Conservation (phyloP, 2,797 vertebrate genomes). For the Telmatherina bonti region DNA sequence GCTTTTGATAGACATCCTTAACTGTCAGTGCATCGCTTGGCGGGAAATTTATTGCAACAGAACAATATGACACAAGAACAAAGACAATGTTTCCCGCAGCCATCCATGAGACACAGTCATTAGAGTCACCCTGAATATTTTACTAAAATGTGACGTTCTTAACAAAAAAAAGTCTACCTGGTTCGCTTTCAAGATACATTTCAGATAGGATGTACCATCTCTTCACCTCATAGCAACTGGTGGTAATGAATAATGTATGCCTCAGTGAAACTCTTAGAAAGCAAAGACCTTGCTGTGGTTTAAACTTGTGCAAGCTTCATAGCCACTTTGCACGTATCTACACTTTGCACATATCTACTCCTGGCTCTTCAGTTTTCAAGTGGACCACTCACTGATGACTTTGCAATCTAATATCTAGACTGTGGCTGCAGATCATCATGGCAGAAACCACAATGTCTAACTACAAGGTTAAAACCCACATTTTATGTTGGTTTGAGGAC, state of each 20-base stretch:
- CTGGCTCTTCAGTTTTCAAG: slow-evolving; percentile 13
- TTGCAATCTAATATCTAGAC: background rate
- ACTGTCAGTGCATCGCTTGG: slow-evolving; percentile 14
- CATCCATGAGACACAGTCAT: background rate
- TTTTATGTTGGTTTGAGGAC: slow-evolving; percentile 12
- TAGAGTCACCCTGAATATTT: background rate
- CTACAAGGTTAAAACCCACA: slow-evolving; percentile 1
- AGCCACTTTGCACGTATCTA: slow-evolving; percentile 10
- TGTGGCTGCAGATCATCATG: background rate
- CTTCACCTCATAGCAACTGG: no score
- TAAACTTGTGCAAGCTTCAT: background rate
- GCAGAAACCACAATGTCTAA: background rate
- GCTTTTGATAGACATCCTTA: slow-evolving; percentile 39
- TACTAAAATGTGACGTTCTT: slow-evolving; percentile 16
- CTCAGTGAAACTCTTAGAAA: slow-evolving; percentile 1
- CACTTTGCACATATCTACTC: slow-evolving; percentile 1
- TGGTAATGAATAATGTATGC: no score
- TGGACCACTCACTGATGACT: background rate
- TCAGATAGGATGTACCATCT: background rate
- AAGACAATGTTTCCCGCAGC: slow-evolving; percentile 12
- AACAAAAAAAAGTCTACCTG: slow-evolving; percentile 6
- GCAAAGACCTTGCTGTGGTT: background rate
- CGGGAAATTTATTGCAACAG: slow-evolving; percentile 31
- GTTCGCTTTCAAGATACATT: background rate
- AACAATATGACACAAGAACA: slow-evolving; percentile 20